Evolutionary conservation across 2,113 vertebrate species (phyloP).

Genomic region (Cyanistes caeruleus): DNA sequence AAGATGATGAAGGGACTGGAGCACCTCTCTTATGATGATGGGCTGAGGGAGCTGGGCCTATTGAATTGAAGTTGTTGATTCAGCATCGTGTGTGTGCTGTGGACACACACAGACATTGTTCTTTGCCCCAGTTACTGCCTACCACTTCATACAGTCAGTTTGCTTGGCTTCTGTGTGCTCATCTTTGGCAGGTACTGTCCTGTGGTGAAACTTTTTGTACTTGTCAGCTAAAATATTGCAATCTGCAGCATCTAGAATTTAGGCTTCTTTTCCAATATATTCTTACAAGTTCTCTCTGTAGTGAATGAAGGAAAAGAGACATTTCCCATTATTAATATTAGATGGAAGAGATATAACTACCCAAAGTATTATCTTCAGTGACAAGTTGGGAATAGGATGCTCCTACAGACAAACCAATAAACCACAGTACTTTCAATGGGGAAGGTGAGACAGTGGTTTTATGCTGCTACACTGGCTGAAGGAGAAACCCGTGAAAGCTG

Average conservation of each 20-base stretch:
- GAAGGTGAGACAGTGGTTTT: background rate
- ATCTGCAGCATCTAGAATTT: background rate
- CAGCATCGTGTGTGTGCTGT: rapidly evolving
- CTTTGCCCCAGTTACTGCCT: background rate
- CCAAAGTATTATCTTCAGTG: background rate
- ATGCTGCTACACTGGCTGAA: background rate
- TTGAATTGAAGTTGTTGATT: background rate
- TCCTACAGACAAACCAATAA: background rate
- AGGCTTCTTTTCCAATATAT: background rate
- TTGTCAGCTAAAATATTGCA: background rate
- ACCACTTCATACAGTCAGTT: background rate
- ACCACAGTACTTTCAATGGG: background rate
- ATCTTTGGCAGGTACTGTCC: background rate
- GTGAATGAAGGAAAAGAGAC: background rate
- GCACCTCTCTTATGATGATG: background rate
- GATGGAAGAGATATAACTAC: background rate
- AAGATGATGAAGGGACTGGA: background rate
- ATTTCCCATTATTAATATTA: background rate
- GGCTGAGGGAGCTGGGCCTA: background rate
- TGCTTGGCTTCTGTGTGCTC: background rate
- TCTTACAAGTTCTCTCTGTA: background rate
- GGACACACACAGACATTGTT: rapidly evolving
- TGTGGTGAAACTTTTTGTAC: background rate
- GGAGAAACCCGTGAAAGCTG: background rate
- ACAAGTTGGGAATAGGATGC: background rate